Evolutionary conservation across 2,113 vertebrate genomes (phyloP), one percentile per base, ranked within the genome.

Genomic region (Clupea harengus): DNA sequence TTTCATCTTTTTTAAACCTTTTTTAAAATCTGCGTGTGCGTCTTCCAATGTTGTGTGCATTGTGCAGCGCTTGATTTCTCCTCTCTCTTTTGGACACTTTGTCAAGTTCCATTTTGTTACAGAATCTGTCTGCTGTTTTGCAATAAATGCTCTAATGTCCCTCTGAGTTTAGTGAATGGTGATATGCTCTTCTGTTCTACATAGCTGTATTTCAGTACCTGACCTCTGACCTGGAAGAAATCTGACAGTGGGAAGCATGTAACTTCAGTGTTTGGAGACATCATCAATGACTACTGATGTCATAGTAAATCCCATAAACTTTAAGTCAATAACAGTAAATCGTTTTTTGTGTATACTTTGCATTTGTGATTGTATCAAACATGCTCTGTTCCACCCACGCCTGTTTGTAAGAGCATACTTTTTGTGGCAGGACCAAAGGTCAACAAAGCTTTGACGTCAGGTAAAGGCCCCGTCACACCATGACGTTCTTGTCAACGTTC

Each of bases 231-330:
- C 88, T 91, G 0, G 89, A 93, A 82, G 87, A 91, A 5, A 17
- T 92, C 47, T 92, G 50, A 83, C 85, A 81, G 8, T 92, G 18
- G 81, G 85, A 46, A 75, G 85, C 9, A 54, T 90, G 45, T 83
- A 91, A 45, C 84, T 95, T 52, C 85, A 90, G 91, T 93, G 2
- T 92, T 92, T 64, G 94, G 91, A 82, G 93, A 94, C 89, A 94
- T 94, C 81, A 91, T 91, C 1, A 89, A 93, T 2, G 94, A 91
- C 83, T 0, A 94, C 91, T 0, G 91, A 95, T 13, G 92, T 15
- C 49, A 88, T 95, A 17, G 93, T 94, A 22, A 95, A 95, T 91
- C 86, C 92, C 9, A 95, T 93, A 3, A 50, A 95, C 88, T 95
- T 95, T 22, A 6, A 22, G 54, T 60, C 54, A 60, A 20, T 60